Percentiles rank a stretch among this genome's conserved stretches.
These are phyloP conservation scores for Dolomedes plantarius DNA, from an alignment of 2,888 invertebrate species.

Conservation along the genomic window DNA sequence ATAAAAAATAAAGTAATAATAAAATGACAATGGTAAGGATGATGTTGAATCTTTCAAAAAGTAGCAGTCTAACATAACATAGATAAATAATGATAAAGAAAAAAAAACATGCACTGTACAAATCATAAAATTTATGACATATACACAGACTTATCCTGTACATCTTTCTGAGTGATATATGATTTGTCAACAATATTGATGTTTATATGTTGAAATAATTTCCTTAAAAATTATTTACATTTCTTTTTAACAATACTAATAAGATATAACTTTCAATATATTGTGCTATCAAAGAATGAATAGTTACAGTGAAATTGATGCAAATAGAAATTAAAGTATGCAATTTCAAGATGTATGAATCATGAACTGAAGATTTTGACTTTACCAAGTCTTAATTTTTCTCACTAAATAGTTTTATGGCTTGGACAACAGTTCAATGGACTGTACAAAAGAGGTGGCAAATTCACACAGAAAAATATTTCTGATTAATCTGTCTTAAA, in stretches of 20 bases:
- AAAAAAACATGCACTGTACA: not conserved
- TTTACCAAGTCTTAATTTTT: not conserved
- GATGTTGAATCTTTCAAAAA: no score
- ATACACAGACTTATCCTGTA: not conserved
- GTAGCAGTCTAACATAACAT: no score
- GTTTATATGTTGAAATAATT: not conserved
- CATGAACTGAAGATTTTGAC: no score
- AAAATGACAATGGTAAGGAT: no score
- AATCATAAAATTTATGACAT: not conserved
- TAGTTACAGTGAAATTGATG: constrained; percentile 28
- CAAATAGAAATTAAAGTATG: not conserved
- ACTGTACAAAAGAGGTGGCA: not conserved
- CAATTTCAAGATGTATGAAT: not conserved
- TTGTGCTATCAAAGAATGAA: constrained; percentile 28
- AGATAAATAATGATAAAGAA: not conserved
- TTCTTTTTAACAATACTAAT: not conserved
- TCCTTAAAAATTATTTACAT: constrained; percentile 21
- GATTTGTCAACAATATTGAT: not conserved
- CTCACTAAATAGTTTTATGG: not conserved
- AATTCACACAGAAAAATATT: constrained; percentile 39
- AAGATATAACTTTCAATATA: not conserved
- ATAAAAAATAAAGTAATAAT: not conserved
- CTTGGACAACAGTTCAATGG: not conserved
- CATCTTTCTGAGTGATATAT: not conserved
- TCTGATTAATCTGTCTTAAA: constrained; percentile 52